Conservation (phyloP, 2,888 invertebrate species). For the Noctua janthina region DNA sequence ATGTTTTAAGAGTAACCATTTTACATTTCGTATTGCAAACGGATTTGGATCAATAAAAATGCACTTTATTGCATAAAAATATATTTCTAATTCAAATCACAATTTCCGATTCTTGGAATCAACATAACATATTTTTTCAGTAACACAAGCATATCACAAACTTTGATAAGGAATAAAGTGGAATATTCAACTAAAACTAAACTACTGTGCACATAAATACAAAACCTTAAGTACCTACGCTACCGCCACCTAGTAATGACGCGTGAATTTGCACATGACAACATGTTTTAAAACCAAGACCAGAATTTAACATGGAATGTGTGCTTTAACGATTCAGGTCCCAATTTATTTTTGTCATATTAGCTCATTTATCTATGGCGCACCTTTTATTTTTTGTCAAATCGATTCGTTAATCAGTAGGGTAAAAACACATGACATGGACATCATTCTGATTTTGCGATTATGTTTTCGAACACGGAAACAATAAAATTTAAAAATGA, state of each 20-base stretch:
- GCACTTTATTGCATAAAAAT: slow-evolving; percentile 73
- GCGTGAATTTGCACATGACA: slow-evolving; percentile 27
- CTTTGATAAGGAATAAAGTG: slow-evolving; percentile 58
- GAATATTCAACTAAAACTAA: slow-evolving; percentile 56
- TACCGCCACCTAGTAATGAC: slow-evolving; percentile 61
- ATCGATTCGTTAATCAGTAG: background rate
- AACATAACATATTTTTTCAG: slow-evolving; percentile 64
- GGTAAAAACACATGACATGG: too few species aligned
- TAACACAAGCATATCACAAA: slow-evolving; percentile 66
- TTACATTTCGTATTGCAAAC: background rate
- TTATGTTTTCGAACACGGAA: background rate
- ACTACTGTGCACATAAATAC: slow-evolving; percentile 64
- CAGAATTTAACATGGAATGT: slow-evolving; percentile 15
- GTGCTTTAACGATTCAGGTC: slow-evolving; percentile 8
- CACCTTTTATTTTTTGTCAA: background rate
- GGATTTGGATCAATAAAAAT: slow-evolving; percentile 54
- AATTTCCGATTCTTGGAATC: slow-evolving; percentile 77
- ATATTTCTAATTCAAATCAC: slow-evolving; percentile 80
- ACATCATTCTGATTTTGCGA: background rate
- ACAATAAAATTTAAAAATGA: background rate
- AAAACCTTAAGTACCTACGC: slow-evolving; percentile 56
- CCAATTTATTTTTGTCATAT: slow-evolving; percentile 35
- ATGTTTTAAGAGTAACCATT: background rate
- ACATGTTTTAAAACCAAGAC: slow-evolving; percentile 16
- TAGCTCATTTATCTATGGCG: slow-evolving; percentile 1